phyloP scores from a whole-genome alignment of 2,888 invertebrate genomes.

The Polia nebulosa region DNA sequence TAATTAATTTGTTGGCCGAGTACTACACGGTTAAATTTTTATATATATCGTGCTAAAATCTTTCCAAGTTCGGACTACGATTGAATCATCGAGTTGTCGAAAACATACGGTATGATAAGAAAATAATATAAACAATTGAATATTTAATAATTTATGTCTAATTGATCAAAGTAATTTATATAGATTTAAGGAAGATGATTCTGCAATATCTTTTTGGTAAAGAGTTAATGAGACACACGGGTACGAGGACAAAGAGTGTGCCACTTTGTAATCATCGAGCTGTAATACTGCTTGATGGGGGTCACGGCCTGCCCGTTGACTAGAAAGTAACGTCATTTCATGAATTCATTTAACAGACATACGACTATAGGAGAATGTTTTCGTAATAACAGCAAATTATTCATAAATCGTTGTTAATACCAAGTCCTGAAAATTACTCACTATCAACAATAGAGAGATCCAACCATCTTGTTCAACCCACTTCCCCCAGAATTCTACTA shows the following conservation, averaged over 20 bases:
- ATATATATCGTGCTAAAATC: slow-evolving; percentile 5
- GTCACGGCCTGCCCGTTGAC: slow-evolving; percentile 28
- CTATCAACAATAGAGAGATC: slow-evolving; percentile 3
- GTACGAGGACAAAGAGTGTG: slow-evolving; percentile 20
- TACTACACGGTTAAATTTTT: too few relatives aligned
- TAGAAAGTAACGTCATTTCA: slow-evolving; percentile 3
- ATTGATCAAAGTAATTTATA: background rate
- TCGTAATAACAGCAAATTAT: background rate
- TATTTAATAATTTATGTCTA: background rate
- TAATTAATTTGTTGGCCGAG: slow-evolving; percentile 29
- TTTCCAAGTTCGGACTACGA: background rate
- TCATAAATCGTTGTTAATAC: background rate
- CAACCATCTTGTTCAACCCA: slow-evolving; percentile 1
- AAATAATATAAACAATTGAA: slow-evolving; percentile 5
- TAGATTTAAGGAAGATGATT: slow-evolving; percentile 2
- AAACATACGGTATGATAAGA: slow-evolving; percentile 20
- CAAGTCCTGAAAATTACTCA: background rate
- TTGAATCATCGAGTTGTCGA: slow-evolving; percentile 10
- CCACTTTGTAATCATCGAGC: slow-evolving; percentile 19
- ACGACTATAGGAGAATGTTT: too few relatives aligned
- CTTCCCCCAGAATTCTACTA: background rate
- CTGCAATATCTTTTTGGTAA: slow-evolving; percentile 3
- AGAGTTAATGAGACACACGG: background rate
- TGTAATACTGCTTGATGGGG: slow-evolving; percentile 11
- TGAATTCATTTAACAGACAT: slow-evolving; percentile 6